A percentile compares a stretch with the other conserved stretches of the same genome.
These are phyloP conservation scores for Aspidiotus destructor DNA, from an alignment of 2,888 invertebrate genomes.

Conservation along the genomic window DNA sequence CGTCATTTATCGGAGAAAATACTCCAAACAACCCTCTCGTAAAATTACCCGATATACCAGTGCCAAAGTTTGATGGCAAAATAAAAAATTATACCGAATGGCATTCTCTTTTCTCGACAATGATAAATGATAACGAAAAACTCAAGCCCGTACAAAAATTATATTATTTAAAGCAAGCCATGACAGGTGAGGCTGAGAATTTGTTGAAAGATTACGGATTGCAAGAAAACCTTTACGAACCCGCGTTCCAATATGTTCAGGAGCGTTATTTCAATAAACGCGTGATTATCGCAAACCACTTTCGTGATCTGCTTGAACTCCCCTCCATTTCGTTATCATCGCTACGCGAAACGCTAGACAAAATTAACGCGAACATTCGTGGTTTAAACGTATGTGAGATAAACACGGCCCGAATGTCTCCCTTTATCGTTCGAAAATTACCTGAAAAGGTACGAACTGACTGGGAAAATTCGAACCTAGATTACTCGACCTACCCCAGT, in stretches of 20 bases:
- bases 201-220: too few species aligned
- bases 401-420: neutral
- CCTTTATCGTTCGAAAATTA: neutral
- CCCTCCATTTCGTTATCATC: neutral
- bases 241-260: neutral
- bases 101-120: too few species aligned
- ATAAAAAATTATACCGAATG: too few species aligned
- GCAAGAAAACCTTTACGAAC: too few species aligned
- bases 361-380: neutral
- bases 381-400: conserved; percentile 10
- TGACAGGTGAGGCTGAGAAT: too few species aligned
- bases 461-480: conserved; percentile 13
- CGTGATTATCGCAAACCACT: conserved; percentile 1
- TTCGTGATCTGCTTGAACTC: neutral
- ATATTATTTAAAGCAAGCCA: too few species aligned
- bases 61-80: too few species aligned
- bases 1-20: too few species aligned
- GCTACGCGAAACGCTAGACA: conserved; percentile 7
- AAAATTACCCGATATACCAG: too few species aligned
- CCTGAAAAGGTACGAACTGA: conserved; percentile 6
- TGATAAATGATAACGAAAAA: too few species aligned
- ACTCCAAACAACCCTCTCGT: too few species aligned
- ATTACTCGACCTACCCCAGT: conserved; percentile 4
- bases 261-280: conserved; percentile 7
- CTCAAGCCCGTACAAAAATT: too few species aligned